phyloP scores from a whole-genome alignment of 2,113 vertebrate species.

The Eudyptes chrysolophus region DNA sequence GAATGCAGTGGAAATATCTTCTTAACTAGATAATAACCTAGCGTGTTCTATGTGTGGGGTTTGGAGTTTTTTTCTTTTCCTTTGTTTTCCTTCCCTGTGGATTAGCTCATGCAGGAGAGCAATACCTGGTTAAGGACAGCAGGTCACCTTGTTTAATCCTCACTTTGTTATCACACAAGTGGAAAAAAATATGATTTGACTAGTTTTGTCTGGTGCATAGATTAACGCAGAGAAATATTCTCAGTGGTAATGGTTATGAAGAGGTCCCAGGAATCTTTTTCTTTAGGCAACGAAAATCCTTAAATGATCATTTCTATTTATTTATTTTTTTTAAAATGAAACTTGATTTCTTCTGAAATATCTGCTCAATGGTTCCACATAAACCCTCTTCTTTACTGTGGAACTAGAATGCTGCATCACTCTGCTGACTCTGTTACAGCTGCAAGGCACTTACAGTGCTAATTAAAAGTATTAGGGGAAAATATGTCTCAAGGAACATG shows the following conservation, averaged over 20 bases:
- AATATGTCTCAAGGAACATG: not conserved
- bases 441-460: not conserved
- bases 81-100: not conserved
- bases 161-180: not conserved
- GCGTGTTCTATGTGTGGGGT: not conserved
- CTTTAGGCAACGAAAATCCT: not conserved
- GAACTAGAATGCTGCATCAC: not conserved
- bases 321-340: not conserved
- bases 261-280: not conserved
- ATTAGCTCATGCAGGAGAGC: not conserved
- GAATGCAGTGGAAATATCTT: not conserved
- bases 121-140: not conserved
- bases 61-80: fast-evolving
- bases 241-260: not conserved
- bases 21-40: not conserved
- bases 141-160: not conserved
- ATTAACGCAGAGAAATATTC: not conserved
- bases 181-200: not conserved
- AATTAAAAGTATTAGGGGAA: not conserved
- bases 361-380: not conserved
- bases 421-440: not conserved
- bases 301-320: not conserved
- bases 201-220: not conserved
- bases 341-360: not conserved
- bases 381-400: not conserved